Evolutionary conservation across 2,797 vertebrate genomes (phyloP), one percentile per base, ranked within the genome.

Genomic region (Enteromius treurensis): DNA sequence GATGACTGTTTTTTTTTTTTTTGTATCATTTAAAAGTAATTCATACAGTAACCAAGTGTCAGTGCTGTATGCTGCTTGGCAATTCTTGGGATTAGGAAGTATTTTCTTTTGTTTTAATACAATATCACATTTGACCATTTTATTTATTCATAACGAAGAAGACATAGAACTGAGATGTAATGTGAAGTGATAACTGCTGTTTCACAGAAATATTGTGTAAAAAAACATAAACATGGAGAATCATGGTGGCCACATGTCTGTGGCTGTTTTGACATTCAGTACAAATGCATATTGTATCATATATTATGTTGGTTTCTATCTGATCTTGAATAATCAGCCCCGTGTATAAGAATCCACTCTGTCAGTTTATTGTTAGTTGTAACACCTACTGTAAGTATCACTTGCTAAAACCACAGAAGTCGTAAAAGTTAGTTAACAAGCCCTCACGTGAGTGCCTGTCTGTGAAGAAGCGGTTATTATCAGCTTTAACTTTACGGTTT

Each of bases 351-450:
- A 75, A 15, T 23, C 55, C 62, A 77, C 49, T 49, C 3, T 14
- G 1, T 71, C 75, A 83, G 26, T 47, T 47, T 70, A 34, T 1
- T 78, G 75, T 83, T n/a, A 32, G n/a, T 77, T 77, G 23, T 77
- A 82, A 58, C 73, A 82, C 81, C 17, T n/a, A n/a, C n/a, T n/a
- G n/a, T 53, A 47, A 77, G 23, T 77, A n/a, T 77, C 32, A 64
- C 15, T 6, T 3, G 26, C 37, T 45, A 58, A 37, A 60, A 60
- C 53, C 13, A 0, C 42, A 78, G 11, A 40, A 78, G 47, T 21
- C 49, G 0, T 82, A 82, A 76, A 32, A 82, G 23, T 51, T 49
- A 23, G 74, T 26, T 69, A 69, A 70, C 0, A 4, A 77, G 62
- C 23, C 19, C 37, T 69, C 19, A 29, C 37, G 10, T 0, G 42